Evolutionary conservation across 2,888 invertebrate species (phyloP), one percentile per base, ranked within the genome.

Genomic region (Erynnis tages): DNA sequence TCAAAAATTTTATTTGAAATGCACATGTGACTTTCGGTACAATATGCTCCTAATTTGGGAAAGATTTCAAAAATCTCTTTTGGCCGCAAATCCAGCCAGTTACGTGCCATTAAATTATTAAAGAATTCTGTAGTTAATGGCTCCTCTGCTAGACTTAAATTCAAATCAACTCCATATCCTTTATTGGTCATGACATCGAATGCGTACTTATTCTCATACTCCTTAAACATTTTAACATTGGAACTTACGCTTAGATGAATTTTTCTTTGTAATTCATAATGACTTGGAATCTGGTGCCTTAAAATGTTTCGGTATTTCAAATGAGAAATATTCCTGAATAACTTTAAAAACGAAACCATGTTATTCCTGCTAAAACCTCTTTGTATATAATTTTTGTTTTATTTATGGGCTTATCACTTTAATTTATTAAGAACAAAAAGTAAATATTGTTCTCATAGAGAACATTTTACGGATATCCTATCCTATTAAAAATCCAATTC

Each of bases 181-280:
- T 74, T 76, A 34, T 60, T 77, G 65, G 73, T 66, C 73, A 91
- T 75, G 44, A 90, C 62, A 53, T 55, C 63, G 53, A 81, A 87
- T 0, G 90, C 91, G 62, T 78, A 78, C 55, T 55, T 65, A 59
- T 86, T 90, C 71, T 91, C 91, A 60, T 72, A 63, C 67, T 89
- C 87, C 63, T 70, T 62, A 57, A 56, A 81, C 74, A 83, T 77
- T 79, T 79, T 82, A n/a, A 57, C 44, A 59, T 56, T 60, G 38
- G 76, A 56, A 29, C 27, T 65, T 16, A 68, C 52, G 56, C 59
- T 69, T 46, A 34, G 61, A 56, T 78, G 71, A 41, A 84, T 53
- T 56, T 57, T 54, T 63, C 69, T 32, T 25, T 67, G 19, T 50
- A 35, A 27, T 7, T n/a, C 16, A 35, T 25, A 14, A 35, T 23